These are phyloP conservation scores for Podarcis siculus DNA, from an alignment of 2,797 vertebrate species.

Conservation along the genomic window DNA sequence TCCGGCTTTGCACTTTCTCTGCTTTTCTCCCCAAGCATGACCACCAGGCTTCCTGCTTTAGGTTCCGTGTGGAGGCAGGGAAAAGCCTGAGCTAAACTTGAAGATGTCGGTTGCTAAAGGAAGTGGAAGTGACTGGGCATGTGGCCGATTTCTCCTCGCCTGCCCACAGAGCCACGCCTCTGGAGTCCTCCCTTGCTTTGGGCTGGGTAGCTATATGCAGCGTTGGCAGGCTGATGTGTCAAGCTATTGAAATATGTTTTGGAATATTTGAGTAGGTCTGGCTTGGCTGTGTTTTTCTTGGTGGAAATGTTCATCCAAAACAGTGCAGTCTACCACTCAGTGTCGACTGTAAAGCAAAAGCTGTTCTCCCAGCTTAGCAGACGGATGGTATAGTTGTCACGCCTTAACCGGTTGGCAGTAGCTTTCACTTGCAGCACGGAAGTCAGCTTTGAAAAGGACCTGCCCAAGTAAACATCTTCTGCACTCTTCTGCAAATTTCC, in stretches of 20 bases:
- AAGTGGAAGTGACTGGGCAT: not conserved
- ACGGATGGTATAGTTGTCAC: too few relatives aligned
- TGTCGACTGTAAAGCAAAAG: not conserved
- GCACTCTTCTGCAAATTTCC: not conserved
- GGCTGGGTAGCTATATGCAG: too few relatives aligned
- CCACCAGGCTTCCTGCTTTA: not conserved
- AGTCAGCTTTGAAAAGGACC: not conserved
- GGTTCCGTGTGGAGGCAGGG: not conserved
- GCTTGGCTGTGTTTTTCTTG: not conserved
- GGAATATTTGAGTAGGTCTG: not conserved
- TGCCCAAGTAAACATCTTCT: not conserved
- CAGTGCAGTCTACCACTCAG: not conserved
- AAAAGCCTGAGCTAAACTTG: not conserved
- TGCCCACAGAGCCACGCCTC: not conserved
- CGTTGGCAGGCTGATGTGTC: not conserved
- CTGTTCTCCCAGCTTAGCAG: not conserved
- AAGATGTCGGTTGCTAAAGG: not conserved
- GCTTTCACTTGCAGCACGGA: too few relatives aligned
- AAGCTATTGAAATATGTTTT: not conserved
- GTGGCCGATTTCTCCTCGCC: not conserved
- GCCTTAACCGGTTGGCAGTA: not conserved
- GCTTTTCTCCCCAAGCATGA: not conserved
- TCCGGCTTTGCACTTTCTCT: not conserved
- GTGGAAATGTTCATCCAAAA: not conserved
- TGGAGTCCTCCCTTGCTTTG: not conserved